Conservation (phyloP, 2,797 vertebrate genomes). For the Macroramphosus scolopax region DNA sequence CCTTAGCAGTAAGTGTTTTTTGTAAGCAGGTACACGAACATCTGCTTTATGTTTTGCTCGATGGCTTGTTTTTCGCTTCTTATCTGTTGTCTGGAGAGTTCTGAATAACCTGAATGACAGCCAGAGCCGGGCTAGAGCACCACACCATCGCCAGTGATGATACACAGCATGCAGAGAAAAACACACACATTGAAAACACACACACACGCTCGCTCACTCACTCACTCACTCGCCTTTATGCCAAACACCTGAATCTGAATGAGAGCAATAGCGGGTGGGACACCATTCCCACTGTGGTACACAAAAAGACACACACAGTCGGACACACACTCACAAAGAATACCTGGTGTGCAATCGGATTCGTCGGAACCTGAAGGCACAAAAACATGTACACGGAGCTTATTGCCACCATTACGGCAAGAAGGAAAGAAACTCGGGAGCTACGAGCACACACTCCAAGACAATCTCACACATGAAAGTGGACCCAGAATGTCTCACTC, state of each 20-base stretch:
- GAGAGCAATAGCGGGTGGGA: constrained; percentile 64
- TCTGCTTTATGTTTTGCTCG: constrained; percentile 16
- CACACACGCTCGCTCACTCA: constrained; percentile 25
- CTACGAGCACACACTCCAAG: constrained; percentile 21
- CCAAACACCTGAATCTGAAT: constrained; percentile 63
- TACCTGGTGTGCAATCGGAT: constrained; percentile 99
- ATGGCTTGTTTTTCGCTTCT: constrained; percentile 13
- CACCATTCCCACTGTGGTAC: constrained; percentile 68
- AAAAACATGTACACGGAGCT: constrained; percentile 80
- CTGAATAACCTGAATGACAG: constrained; percentile 34
- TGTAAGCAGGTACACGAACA: constrained; percentile 6
- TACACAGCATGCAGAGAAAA: constrained; percentile 74
- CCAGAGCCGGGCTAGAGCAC: constrained; percentile 47
- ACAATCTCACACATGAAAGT: constrained; percentile 11
- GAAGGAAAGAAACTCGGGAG: constrained; percentile 46
- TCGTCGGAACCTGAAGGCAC: constrained; percentile 97
- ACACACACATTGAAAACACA: constrained; percentile 19
- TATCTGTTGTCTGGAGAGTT: not conserved
- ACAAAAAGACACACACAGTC: constrained; percentile 50
- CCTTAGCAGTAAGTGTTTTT: constrained; percentile 9
- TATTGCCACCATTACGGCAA: constrained; percentile 67
- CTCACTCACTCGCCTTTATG: constrained; percentile 46
- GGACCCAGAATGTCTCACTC: constrained; percentile 9
- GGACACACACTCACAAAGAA: constrained; percentile 76
- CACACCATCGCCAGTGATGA: constrained; percentile 68